phyloP scores from a whole-genome alignment of 2,113 vertebrate genomes.

The Sminthopsis crassicaudata region DNA sequence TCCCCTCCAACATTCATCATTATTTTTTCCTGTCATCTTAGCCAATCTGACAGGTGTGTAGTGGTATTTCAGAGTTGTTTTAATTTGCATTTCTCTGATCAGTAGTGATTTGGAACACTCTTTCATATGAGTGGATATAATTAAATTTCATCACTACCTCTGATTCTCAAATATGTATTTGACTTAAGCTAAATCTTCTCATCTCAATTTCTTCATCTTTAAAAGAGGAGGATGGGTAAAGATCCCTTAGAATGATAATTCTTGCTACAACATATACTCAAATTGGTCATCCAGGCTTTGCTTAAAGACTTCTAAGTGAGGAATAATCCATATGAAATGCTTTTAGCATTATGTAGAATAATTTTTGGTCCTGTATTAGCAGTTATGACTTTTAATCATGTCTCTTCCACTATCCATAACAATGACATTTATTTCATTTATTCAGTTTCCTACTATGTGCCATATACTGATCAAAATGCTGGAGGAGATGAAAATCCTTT shows the following conservation, averaged over 20 bases:
- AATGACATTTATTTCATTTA: constrained; percentile 2
- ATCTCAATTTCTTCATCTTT: neutral
- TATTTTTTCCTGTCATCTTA: too few relatives aligned
- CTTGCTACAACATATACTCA: neutral
- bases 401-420: constrained; percentile 11
- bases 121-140: too few relatives aligned
- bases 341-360: constrained; percentile 32
- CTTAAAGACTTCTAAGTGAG: neutral
- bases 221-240: neutral
- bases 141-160: too few relatives aligned
- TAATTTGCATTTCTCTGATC: too few relatives aligned
- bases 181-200: neutral
- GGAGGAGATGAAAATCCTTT: neutral
- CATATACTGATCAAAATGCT: neutral
- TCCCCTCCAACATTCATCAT: too few relatives aligned
- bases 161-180: neutral
- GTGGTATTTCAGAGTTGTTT: too few relatives aligned
- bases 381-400: constrained; percentile 2
- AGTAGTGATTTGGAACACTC: too few relatives aligned
- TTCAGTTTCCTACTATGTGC: neutral
- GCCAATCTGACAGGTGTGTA: too few relatives aligned
- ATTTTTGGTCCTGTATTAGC: neutral
- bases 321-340: constrained; percentile 22
- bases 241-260: neutral
- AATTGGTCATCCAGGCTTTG: neutral